Percentiles rank a stretch among this genome's conserved stretches.
Conservation (phyloP, 2,113 vertebrate genomes). For the Typhlomys cinereus region DNA sequence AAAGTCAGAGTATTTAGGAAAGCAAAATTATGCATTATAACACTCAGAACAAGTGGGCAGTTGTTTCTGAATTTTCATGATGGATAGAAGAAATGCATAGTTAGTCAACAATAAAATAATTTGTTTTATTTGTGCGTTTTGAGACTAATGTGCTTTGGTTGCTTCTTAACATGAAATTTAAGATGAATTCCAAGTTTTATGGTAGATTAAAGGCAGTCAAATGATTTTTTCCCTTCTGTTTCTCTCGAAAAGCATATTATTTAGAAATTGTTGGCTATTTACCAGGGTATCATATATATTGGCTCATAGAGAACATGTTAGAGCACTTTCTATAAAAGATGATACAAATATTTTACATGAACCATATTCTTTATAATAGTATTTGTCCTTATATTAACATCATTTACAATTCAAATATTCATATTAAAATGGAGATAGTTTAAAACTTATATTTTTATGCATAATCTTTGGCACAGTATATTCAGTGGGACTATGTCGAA, state of each 20-base stretch:
- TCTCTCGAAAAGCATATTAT: not conserved
- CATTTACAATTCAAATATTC: not conserved
- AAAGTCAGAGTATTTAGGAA: constrained; percentile 39
- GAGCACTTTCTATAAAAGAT: not conserved
- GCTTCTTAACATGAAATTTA: not conserved
- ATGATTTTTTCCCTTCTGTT: not conserved
- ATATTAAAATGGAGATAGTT: not conserved
- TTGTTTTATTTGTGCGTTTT: not conserved
- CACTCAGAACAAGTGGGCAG: not conserved
- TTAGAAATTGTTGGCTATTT: not conserved
- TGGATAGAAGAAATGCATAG: not conserved
- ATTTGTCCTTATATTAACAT: not conserved
- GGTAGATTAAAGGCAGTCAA: not conserved
- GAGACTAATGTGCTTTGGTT: not conserved
- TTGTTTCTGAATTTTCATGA: constrained; percentile 2
- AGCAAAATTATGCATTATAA: not conserved
- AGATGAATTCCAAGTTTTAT: not conserved
- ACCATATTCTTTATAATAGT: not conserved
- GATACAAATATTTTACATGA: not conserved
- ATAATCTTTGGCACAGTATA: not conserved
- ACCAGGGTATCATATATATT: not conserved
- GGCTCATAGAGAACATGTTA: not conserved
- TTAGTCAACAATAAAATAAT: not conserved
- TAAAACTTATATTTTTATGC: not conserved
- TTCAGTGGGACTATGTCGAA: no score